These are phyloP conservation scores for Cephonodes hylas DNA, from an alignment of 2,888 invertebrate species.

Conservation along the genomic window DNA sequence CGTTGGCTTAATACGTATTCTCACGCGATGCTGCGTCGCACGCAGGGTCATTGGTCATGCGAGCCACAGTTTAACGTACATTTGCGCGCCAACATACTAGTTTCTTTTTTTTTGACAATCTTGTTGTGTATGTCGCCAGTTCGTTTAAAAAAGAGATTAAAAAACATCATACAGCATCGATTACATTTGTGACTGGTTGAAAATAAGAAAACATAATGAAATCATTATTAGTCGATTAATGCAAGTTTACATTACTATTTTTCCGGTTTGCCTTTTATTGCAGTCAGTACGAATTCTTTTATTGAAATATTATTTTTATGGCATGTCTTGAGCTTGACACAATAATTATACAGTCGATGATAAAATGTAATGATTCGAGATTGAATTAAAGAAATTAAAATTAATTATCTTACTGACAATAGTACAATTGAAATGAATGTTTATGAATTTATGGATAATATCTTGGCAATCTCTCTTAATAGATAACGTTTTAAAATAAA, in stretches of 20 bases:
- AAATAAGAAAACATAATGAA: background rate
- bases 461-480: background rate
- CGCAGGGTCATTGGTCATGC: conserved; percentile 12
- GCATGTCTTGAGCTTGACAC: background rate
- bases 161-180: no score
- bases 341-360: no score
- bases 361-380: background rate
- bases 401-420: no score
- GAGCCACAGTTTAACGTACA: conserved; percentile 19
- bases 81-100: conserved; percentile 7
- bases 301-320: no score
- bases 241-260: background rate
- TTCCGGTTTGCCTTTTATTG: no score
- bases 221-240: background rate
- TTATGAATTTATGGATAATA: background rate
- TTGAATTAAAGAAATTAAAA: no score
- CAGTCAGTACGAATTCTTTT: no score
- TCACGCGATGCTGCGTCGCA: conserved; percentile 32
- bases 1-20: conserved; percentile 22
- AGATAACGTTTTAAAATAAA: no score
- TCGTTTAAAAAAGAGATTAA: background rate
- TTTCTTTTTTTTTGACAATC: background rate
- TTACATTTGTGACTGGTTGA: background rate
- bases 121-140: background rate
- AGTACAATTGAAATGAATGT: no score